A percentile compares a stretch with the other conserved stretches of the same genome.
phyloP scores from a whole-genome alignment of 2,797 vertebrate species.

The Falco berigora region DNA sequence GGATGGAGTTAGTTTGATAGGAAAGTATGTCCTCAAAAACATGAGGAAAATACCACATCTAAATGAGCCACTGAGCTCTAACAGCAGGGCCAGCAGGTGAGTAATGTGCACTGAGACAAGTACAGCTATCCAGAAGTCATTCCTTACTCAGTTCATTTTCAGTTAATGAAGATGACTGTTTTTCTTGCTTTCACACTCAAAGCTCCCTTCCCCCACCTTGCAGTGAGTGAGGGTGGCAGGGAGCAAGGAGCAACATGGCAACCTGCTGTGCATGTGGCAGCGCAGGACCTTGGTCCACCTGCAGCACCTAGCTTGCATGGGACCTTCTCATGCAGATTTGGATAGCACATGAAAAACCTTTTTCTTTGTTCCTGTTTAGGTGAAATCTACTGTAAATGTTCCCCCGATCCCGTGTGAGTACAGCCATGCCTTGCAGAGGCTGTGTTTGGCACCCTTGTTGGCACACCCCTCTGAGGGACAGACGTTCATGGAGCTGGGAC shows the following conservation, averaged over 20 bases:
- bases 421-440: background rate
- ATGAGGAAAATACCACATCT: background rate
- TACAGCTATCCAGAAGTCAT: background rate
- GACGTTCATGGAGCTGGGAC: background rate
- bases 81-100: background rate
- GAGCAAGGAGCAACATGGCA: background rate
- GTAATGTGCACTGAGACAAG: background rate
- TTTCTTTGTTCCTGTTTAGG: background rate
- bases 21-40: background rate
- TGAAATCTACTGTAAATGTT: background rate
- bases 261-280: background rate
- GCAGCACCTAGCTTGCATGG: fast-evolving
- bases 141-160: background rate
- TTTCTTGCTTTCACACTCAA: background rate
- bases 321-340: background rate
- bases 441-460: background rate
- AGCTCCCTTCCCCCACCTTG: fast-evolving
- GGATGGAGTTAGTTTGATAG: background rate
- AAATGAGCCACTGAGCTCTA: background rate
- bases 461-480: background rate
- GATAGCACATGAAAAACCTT: background rate
- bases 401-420: background rate
- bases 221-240: background rate
- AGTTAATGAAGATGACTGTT: background rate
- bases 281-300: background rate